Base-by-base conservation (phyloP, 2,888 invertebrate genomes). In the Xanthia icteritia region DNA sequence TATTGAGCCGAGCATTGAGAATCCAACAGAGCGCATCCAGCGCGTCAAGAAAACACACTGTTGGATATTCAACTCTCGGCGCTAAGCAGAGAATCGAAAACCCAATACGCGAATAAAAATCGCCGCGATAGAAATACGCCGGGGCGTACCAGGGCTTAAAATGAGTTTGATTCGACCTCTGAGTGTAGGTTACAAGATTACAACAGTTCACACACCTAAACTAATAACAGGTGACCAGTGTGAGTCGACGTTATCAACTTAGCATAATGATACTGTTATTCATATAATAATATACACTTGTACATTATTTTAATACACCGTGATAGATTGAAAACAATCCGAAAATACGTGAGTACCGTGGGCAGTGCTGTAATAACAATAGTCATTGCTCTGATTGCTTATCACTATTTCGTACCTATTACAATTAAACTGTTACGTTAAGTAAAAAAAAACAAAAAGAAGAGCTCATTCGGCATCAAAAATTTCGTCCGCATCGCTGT, bases 181-280 rank as follows among this genome's bases (percentile, higher is more conserved):
- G 36, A 70, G 39, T 42, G 42, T 67, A 73, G 39, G 63, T 71
- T 56, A 72, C 48, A 39, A 68, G 58, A 84, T 79, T 71, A 63
- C 70, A 67, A 67, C 80, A 74, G 66, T 71, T 67, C 60, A 56
- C 42, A 39, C 79, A 68, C n/a, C n/a, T 68, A 71, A 45, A 60
- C 45, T 61, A 73, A 65, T 31, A 71, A 65, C 73, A 85, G 73
- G 85, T 82, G 85, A 81, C 68, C 15, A 51, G 17, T 81, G 31
- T 71, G 73, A 84, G 70, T 80, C 77, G 77, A 71, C 56, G 54
- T 77, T 83, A 85, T 83, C 77, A 77, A 77, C 64, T 54, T 42
- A 17, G 48, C 36, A 48, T 76, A 73, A 61, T 71, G 56, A 68
- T 61, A 77, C 54, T 27, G 56, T 60, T 74, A 56, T 48, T 11